phyloP scores from a whole-genome alignment of 2,888 invertebrate genomes.

The Ormia ochracea region DNA sequence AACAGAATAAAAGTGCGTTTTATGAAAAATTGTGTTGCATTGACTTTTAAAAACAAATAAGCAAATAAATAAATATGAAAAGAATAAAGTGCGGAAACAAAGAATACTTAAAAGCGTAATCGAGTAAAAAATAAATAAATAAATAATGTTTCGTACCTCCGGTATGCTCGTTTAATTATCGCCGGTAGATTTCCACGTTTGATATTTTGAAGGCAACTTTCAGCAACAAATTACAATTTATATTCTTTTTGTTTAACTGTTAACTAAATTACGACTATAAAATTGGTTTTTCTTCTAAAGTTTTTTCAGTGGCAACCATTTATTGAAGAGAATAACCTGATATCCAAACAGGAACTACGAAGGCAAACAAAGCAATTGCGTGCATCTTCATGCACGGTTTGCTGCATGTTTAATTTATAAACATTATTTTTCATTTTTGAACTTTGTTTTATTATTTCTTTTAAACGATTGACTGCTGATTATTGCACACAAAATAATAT shows the following conservation, averaged over 20 bases:
- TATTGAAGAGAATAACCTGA: constrained; percentile 51
- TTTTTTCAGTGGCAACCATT: constrained; percentile 57
- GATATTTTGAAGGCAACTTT: not conserved
- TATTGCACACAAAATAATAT: not conserved
- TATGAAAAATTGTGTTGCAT: constrained; percentile 7
- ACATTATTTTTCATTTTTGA: constrained; percentile 22
- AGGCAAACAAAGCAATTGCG: constrained; percentile 59
- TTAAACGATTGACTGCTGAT: not conserved
- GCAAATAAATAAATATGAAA: not conserved
- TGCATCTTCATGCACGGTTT: constrained; percentile 56
- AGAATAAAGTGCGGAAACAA: not conserved
- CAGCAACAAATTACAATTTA: not conserved
- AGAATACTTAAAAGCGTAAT: not conserved
- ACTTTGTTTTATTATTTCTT: not conserved
- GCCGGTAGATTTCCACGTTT: constrained; percentile 42
- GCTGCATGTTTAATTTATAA: constrained; percentile 40
- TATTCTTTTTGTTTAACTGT: constrained; percentile 10
- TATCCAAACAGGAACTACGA: constrained; percentile 32
- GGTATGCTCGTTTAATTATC: constrained; percentile 10
- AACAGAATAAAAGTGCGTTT: not conserved
- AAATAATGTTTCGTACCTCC: constrained; percentile 11
- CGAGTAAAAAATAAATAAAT: not conserved
- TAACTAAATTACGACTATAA: not conserved
- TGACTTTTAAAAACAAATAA: constrained; percentile 43
- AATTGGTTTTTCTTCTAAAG: constrained; percentile 7